A percentile compares a stretch with the other conserved stretches of the same genome.
These are phyloP conservation scores for Ridgeia piscesae DNA, from an alignment of 1,140 invertebrate species.

Conservation along the genomic window DNA sequence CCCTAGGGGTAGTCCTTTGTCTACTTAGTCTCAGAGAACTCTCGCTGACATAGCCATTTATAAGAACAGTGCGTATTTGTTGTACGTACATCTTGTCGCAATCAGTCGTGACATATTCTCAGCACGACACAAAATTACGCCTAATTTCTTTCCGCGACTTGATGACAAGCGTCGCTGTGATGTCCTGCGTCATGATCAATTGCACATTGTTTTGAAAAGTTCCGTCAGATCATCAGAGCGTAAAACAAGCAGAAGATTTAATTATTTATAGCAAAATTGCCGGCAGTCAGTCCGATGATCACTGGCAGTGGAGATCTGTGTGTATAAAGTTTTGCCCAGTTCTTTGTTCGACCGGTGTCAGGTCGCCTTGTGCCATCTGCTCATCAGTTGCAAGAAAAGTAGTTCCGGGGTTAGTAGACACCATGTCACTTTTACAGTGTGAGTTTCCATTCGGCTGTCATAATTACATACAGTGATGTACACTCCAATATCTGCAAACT, in stretches of 20 bases:
- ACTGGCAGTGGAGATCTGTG: background rate
- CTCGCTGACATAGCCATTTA: background rate
- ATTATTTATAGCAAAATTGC: background rate
- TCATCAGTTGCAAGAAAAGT: background rate
- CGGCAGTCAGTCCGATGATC: background rate
- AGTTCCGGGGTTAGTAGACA: background rate
- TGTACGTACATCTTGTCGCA: background rate
- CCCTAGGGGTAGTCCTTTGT: too few species aligned
- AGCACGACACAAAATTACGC: background rate
- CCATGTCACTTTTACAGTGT: too few species aligned
- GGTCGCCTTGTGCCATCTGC: background rate
- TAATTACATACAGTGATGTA: too few species aligned
- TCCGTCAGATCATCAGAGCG: background rate
- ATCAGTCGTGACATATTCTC: background rate
- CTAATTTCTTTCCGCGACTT: background rate
- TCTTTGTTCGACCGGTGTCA: background rate
- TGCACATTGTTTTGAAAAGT: background rate
- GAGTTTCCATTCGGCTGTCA: too few species aligned
- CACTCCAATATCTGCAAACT: too few species aligned
- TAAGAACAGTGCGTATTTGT: background rate
- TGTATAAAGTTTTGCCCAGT: background rate
- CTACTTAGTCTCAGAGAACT: background rate
- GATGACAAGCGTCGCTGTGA: background rate
- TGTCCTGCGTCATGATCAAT: background rate
- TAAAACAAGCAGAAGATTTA: background rate